A percentile compares a stretch with the other conserved stretches of the same genome.
Evolutionary conservation across 2,797 vertebrate species (phyloP).

Genomic region (Champsocephalus gunnari): DNA sequence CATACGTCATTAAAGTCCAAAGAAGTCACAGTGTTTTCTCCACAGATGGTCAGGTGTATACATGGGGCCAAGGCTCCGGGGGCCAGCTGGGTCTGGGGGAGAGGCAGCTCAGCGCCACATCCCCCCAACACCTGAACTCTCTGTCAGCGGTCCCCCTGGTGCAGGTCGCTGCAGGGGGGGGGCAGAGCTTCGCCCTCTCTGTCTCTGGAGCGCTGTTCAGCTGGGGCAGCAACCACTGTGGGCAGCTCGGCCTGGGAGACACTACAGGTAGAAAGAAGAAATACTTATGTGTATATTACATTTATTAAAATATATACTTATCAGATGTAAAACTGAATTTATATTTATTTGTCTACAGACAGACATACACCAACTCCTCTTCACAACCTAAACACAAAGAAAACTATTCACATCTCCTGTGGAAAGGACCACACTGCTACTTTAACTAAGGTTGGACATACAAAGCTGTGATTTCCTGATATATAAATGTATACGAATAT

Average conservation of each 20-base stretch:
- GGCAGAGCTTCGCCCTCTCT: conserved; percentile 90
- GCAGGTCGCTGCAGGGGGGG: conserved; percentile 87
- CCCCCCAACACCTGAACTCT: conserved; percentile 80
- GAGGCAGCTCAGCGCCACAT: conserved; percentile 22
- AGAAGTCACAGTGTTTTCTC: neutral
- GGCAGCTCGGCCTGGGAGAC: conserved; percentile 90
- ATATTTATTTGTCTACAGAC: conserved; percentile 65
- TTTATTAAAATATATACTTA: neutral
- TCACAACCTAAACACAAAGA: conserved; percentile 76
- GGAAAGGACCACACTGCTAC: conserved; percentile 87
- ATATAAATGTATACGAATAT: neutral
- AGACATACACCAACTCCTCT: conserved; percentile 77
- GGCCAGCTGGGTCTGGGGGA: conserved; percentile 88
- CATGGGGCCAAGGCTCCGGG: conserved; percentile 86
- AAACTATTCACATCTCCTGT: conserved; percentile 83
- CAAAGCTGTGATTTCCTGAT: conserved; percentile 2
- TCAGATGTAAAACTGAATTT: neutral
- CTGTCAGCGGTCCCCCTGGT: conserved; percentile 85
- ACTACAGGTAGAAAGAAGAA: conserved; percentile 74
- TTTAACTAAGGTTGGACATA: conserved; percentile 85
- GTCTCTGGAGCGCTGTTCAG: conserved; percentile 88
- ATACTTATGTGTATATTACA: neutral
- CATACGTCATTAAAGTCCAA: no score
- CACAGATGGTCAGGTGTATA: conserved; percentile 86
- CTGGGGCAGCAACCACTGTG: conserved; percentile 88